Conservation (phyloP, 2,113 vertebrate genomes). For the Lamprotornis superbus region DNA sequence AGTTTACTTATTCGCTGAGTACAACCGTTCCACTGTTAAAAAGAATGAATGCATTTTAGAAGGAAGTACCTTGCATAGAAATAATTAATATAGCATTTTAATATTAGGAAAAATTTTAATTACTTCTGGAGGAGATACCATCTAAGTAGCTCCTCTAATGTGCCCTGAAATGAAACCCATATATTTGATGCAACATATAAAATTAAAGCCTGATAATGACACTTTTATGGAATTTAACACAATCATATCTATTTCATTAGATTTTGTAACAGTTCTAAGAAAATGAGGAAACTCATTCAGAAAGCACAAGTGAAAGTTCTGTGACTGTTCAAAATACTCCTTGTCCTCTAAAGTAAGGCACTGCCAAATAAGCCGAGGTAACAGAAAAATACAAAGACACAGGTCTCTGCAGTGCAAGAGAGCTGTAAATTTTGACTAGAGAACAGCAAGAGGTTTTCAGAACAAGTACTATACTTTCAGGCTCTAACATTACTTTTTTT, state of each 20-base stretch:
- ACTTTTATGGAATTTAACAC: neutral
- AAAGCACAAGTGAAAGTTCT: neutral
- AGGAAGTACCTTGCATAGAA: neutral
- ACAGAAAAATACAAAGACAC: neutral
- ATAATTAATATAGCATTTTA: neutral
- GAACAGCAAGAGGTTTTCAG: neutral
- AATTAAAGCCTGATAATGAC: neutral
- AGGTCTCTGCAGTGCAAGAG: neutral
- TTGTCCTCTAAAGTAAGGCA: neutral
- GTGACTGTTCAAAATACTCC: neutral
- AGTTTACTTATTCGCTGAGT: slow-evolving; percentile 47
- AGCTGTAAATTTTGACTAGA: neutral
- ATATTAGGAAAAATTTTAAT: neutral
- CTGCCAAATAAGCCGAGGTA: neutral
- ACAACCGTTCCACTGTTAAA: slow-evolving; percentile 43
- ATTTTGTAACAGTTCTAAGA: neutral
- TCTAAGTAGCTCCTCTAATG: neutral
- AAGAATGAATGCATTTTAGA: slow-evolving; percentile 33
- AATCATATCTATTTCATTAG: neutral
- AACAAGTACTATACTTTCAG: neutral
- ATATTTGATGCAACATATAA: neutral
- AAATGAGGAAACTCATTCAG: neutral
- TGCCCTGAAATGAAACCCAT: neutral
- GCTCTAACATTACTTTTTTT: neutral
- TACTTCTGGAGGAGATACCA: neutral